Evolutionary conservation across 1,140 invertebrate species (phyloP).

Genomic region (Condylostylus longicornis): DNA sequence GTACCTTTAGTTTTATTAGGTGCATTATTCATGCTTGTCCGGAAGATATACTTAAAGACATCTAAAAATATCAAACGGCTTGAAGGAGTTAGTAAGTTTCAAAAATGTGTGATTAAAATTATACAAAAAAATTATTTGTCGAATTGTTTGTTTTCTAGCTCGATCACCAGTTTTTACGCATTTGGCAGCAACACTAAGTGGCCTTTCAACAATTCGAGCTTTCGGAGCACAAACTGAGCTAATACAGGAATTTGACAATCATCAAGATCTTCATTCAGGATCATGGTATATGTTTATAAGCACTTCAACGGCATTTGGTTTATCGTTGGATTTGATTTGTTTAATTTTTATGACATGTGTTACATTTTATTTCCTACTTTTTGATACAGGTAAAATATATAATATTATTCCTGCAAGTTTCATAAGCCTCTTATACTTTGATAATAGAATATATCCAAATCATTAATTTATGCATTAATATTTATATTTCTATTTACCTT

Average conservation of each 20-base stretch:
- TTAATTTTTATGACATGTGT: conserved; percentile 52
- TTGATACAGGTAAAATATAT: conserved; percentile 32
- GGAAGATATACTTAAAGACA: conserved; percentile 64
- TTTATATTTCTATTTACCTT: no score
- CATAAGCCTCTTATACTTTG: neutral
- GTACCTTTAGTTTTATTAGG: conserved; percentile 51
- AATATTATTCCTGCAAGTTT: conserved; percentile 3
- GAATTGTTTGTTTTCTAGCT: conserved; percentile 9
- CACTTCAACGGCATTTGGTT: conserved; percentile 67
- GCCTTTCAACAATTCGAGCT: conserved; percentile 59
- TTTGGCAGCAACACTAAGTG: conserved; percentile 52
- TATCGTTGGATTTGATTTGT: conserved; percentile 56
- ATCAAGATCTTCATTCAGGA: conserved; percentile 51
- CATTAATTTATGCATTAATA: no score
- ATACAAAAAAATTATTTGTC: neutral
- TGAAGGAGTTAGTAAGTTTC: conserved; percentile 59
- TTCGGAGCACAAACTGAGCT: conserved; percentile 45
- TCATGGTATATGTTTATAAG: conserved; percentile 62
- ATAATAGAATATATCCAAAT: neutral
- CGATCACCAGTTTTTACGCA: conserved; percentile 65
- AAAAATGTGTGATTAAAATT: no score
- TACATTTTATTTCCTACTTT: conserved; percentile 42
- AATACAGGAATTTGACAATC: conserved; percentile 45
- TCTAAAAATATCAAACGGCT: conserved; percentile 73
- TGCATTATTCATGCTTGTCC: conserved; percentile 52